Base-by-base conservation (phyloP, 2,113 vertebrate genomes). In the Oryzias celebensis region DNA sequence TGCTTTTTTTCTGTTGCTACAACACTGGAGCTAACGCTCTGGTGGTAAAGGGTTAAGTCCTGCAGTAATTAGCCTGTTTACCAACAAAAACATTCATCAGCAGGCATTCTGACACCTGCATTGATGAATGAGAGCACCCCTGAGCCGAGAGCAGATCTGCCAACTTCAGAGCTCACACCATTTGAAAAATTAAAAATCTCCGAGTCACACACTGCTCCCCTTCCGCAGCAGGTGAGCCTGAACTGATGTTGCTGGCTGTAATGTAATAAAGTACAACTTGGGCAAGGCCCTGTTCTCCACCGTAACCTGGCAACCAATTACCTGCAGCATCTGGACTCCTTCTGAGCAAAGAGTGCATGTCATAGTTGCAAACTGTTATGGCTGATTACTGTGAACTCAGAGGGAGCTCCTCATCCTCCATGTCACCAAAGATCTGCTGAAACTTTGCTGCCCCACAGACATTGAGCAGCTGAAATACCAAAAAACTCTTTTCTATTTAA, bases 221-320 rank as follows among this genome's bases (percentile, higher is more conserved):
- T 50, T 58, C 28, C 22, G 8, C 62, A 52, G 56, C 44, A 18
- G 28, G 46, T 43, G 51, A 49, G 58, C 22, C 42, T 75, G 65
- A 77, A 58, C 36, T 3, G 2, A 68, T 72, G 73, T 82, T 69
- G 53, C 16, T 49, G 49, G 58, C 68, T 7, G 14, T 85, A 83
- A 86, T 69, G 75, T 74, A 82, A 91, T 86, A 87, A 88, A 81
- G 67, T 74, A 71, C 45, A 44, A 52, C 70, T 58, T 73, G 62
- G 58, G 77, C 70, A 59, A 77, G 53, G 23, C 22, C 4, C 72
- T 48, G 52, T 53, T 77, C 84, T 81, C 62, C 60, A 41, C 73
- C 16, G 87, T 88, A 89, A 73, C 90, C 73, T 71, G 82, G 90
- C 91, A 89, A 89, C 90, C 4, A 59, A 85, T 79, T 14, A 62